Conservation (phyloP, 2,113 vertebrate species). For the Craseonycteris thonglongyai region DNA sequence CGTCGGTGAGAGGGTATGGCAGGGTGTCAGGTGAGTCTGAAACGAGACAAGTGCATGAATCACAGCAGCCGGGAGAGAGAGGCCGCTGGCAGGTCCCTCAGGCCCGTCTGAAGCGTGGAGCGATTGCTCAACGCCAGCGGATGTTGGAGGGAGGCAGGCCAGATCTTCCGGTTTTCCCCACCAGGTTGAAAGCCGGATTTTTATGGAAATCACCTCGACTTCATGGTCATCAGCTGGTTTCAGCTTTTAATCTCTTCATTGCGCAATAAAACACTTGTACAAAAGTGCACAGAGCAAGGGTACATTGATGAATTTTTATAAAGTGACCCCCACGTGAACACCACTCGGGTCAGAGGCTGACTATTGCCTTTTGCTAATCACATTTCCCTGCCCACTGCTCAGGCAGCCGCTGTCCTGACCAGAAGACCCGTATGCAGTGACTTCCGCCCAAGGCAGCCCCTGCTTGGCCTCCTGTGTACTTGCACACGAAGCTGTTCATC, state of each 20-base stretch:
- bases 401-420: neutral
- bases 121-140: neutral
- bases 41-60: neutral
- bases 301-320: neutral
- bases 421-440: neutral
- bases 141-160: neutral
- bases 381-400: neutral
- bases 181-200: neutral
- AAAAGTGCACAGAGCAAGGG: neutral
- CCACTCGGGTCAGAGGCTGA: neutral
- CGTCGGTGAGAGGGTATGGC: too few species aligned
- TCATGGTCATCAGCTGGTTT: neutral
- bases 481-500: neutral
- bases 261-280: neutral
- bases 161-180: constrained; percentile 28
- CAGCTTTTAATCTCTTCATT: neutral
- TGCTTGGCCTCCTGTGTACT: neutral
- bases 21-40: too few species aligned
- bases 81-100: too few species aligned
- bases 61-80: neutral
- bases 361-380: neutral
- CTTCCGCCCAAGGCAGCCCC: neutral
- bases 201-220: neutral
- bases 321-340: neutral
- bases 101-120: neutral